phyloP scores from a whole-genome alignment of 2,113 vertebrate genomes.

The Leptosomus discolor region DNA sequence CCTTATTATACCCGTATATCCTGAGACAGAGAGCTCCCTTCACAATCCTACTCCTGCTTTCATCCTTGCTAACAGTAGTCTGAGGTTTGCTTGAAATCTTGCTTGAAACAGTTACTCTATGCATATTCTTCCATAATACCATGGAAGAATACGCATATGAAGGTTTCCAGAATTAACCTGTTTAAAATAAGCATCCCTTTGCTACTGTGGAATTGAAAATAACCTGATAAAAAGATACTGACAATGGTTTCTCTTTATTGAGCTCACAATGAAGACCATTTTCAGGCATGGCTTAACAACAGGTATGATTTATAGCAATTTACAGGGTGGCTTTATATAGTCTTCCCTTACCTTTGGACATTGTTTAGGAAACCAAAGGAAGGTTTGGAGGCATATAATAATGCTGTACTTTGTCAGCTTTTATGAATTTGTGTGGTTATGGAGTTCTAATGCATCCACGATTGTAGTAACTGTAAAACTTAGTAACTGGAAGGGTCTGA shows the following conservation, averaged over 20 bases:
- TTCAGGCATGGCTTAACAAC: neutral
- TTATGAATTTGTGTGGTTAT: neutral
- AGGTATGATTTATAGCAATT: neutral
- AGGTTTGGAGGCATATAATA: neutral
- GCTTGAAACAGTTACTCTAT: neutral
- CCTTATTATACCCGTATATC: neutral
- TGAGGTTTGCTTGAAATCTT: neutral
- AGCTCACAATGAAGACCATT: neutral
- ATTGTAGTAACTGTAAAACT: no score
- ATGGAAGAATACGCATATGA: no score
- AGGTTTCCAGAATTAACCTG: neutral
- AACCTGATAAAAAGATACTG: neutral
- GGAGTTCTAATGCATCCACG: fast-evolving
- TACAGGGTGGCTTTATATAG: neutral
- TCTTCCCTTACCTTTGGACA: neutral
- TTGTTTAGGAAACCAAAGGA: neutral
- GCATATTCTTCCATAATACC: neutral
- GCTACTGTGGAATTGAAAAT: neutral
- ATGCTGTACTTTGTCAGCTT: neutral
- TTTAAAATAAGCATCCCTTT: neutral
- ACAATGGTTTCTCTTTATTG: neutral
- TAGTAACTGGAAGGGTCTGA: neutral
- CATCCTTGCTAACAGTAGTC: neutral
- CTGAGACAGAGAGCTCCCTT: neutral
- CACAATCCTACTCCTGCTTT: neutral